Evolutionary conservation across 2,888 invertebrate species (phyloP).

Genomic region (Chrysolina oricalcia): DNA sequence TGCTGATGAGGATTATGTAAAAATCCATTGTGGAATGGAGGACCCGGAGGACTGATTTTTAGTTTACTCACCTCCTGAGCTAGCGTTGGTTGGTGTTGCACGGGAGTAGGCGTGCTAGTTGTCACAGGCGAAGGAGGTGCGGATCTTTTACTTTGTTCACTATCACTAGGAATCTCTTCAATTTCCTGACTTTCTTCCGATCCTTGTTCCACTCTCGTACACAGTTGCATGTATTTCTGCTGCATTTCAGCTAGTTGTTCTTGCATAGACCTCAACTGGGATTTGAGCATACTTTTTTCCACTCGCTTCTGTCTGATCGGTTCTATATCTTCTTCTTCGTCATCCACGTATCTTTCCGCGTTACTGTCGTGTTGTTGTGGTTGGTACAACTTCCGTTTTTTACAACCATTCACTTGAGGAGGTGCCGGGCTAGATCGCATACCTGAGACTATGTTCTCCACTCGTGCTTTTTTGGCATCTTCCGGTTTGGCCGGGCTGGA

Average conservation of each 20-base stretch:
- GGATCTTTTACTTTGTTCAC: conserved; percentile 75
- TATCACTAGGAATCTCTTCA: conserved; percentile 83
- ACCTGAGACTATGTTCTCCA: conserved; percentile 95
- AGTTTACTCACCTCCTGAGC: conserved; percentile 69
- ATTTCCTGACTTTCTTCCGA: conserved; percentile 85
- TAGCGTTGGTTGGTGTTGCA: conserved; percentile 62
- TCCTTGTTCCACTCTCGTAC: conserved; percentile 88
- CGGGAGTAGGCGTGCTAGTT: conserved; percentile 71
- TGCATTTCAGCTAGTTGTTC: conserved; percentile 93
- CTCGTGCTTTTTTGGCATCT: conserved; percentile 93
- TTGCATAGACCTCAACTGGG: conserved; percentile 89
- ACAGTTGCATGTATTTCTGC: conserved; percentile 90
- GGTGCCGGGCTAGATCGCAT: conserved; percentile 92
- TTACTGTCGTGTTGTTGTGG: conserved; percentile 92
- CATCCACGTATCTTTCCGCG: conserved; percentile 80
- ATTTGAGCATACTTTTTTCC: conserved; percentile 89
- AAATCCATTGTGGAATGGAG: conserved; percentile 71
- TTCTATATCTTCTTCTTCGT: conserved; percentile 81
- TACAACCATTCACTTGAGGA: conserved; percentile 91
- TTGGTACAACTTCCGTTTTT: conserved; percentile 95
- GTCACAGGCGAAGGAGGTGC: conserved; percentile 76
- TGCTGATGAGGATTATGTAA: conserved; percentile 71
- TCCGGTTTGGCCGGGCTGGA: conserved; percentile 76
- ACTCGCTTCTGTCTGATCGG: conserved; percentile 89
- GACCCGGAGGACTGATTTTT: conserved; percentile 71